Evolutionary conservation across 2,888 invertebrate species (phyloP), one percentile per base, ranked within the genome.

Genomic region (Thymelicus acteon): DNA sequence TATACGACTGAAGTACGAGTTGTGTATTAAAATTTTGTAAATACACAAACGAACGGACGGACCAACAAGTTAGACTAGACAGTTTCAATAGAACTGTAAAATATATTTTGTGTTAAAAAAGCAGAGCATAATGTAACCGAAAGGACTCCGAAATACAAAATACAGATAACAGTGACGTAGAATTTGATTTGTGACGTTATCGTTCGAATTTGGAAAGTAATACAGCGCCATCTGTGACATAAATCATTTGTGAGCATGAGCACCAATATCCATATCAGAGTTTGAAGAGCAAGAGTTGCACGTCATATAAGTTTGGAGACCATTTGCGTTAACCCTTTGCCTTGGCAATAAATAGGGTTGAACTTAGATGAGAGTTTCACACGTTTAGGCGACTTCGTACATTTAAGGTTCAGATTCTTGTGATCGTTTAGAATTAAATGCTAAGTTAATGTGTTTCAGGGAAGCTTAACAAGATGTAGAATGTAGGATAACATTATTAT

Each of bases 321-420:
- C 10, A 54, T 24, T 54, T 24, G 54, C 12, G 54, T 24, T 24
- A 54, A 19, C 54, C 24, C 24, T 52, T 52, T 7, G 49, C 24
- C 24, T 52, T 52, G 1, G 49, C 49, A 52, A 52, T 54, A 54
- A 54, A 24, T 12, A 54, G 24, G 54, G 54, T 24, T 7, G 54
- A 54, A 54, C 24, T 54, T 54, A 24, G 54, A 54, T 54, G 19
- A 5, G 54, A 54, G 54, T 54, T 54, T 54, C 54, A 19, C 19
- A 24, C 54, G 4, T 54, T 54, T 54, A 24, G 54, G 24, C 12
- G 10, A 44, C 8, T 8, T 12, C 5, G 24, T 24, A 12, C 19
- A 54, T 54, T 24, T 54, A 24, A 54, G 12, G 54, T 54, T 19
- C 52, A 54, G 19, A 24, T 10, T 24, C 24, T 19, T 8, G 54